These are phyloP conservation scores for Diarsia mendica DNA, from an alignment of 2,888 invertebrate species.

Conservation along the genomic window DNA sequence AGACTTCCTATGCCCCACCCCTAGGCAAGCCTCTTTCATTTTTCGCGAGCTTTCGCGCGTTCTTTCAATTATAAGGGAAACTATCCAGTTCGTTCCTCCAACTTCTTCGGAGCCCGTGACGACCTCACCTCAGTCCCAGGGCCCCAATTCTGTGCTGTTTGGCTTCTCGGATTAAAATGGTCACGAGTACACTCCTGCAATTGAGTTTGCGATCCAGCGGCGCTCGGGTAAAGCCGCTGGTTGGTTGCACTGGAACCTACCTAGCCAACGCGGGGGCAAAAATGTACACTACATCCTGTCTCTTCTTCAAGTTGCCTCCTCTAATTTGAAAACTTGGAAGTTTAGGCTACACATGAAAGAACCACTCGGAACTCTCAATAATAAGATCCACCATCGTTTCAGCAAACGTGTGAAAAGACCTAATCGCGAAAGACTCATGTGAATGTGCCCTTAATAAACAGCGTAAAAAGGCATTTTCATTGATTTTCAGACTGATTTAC, in stretches of 20 bases:
- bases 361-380: background rate
- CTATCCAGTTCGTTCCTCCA: background rate
- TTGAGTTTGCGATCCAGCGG: no score
- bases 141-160: background rate
- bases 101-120: background rate
- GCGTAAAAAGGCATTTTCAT: background rate
- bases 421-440: no score
- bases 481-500: conserved; percentile 6
- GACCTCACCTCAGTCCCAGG: background rate
- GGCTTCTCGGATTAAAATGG: fast-evolving
- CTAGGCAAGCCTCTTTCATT: background rate
- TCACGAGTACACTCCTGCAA: background rate
- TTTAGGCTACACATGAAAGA: background rate
- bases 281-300: background rate
- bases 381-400: no score
- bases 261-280: background rate
- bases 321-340: background rate
- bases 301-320: background rate
- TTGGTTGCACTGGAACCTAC: no score
- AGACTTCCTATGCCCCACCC: background rate
- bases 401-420: no score
- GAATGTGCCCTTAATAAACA: background rate
- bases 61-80: background rate
- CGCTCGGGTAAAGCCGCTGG: no score
- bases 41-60: background rate